Conservation (phyloP, 2,888 invertebrate genomes). For the Dryomyza anilis region DNA sequence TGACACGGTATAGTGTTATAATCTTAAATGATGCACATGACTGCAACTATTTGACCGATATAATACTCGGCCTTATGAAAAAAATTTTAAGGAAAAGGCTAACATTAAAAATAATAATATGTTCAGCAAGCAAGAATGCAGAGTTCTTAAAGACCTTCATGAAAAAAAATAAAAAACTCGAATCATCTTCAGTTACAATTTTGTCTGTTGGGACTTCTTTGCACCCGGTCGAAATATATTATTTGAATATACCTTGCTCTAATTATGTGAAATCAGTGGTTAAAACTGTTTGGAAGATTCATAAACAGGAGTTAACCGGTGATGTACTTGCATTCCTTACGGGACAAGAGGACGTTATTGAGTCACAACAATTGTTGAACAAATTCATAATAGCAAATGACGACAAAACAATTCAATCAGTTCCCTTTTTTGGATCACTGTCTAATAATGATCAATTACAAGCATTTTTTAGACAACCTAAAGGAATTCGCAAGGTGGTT, state of each 20-base stretch:
- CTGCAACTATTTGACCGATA: constrained; percentile 89
- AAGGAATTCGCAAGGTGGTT: constrained; percentile 83
- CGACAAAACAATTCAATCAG: constrained; percentile 66
- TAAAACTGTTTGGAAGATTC: constrained; percentile 88
- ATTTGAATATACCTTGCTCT: constrained; percentile 81
- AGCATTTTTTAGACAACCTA: constrained; percentile 77
- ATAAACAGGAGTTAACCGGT: constrained; percentile 78
- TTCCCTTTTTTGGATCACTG: constrained; percentile 93
- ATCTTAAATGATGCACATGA: constrained; percentile 97
- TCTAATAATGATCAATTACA: constrained; percentile 79
- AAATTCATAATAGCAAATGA: constrained; percentile 64
- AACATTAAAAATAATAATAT: constrained; percentile 82
- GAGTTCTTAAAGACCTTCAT: constrained; percentile 81
- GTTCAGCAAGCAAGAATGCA: constrained; percentile 96
- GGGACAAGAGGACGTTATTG: constrained; percentile 91
- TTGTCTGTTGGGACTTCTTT: constrained; percentile 87
- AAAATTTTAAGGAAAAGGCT: constrained; percentile 86
- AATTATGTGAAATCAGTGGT: constrained; percentile 88
- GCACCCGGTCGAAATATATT: constrained; percentile 86
- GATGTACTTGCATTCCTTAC: constrained; percentile 93
- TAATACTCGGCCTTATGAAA: constrained; percentile 89
- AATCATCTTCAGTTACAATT: constrained; percentile 75
- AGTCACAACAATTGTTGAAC: constrained; percentile 71
- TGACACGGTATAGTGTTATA: constrained; percentile 85
- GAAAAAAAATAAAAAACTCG: constrained; percentile 41